These are phyloP conservation scores for Ophraella communa DNA, from an alignment of 2,888 invertebrate species.

Conservation along the genomic window DNA sequence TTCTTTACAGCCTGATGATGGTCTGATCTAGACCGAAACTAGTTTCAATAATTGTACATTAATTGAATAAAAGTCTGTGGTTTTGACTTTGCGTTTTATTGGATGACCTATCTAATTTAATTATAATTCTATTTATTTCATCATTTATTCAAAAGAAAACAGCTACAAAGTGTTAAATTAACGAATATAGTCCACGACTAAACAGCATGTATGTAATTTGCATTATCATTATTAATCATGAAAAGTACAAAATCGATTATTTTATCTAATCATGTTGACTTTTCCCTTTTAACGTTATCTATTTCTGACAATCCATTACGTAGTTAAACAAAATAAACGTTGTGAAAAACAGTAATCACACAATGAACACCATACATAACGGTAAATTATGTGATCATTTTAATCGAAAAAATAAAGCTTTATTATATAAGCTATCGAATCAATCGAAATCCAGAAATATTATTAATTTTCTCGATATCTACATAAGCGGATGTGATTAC, in stretches of 20 bases:
- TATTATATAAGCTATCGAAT: too few relatives aligned
- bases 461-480: too few relatives aligned
- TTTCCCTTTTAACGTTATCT: background rate
- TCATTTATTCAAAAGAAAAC: background rate
- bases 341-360: background rate
- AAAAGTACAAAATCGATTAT: background rate
- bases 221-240: background rate
- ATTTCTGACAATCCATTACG: background rate
- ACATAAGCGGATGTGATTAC: too few relatives aligned
- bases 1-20: too few relatives aligned
- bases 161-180: background rate
- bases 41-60: too few relatives aligned
- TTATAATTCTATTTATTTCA: background rate
- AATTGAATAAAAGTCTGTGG: too few relatives aligned
- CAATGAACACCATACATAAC: background rate
- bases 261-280: constrained; percentile 3
- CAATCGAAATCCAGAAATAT: too few relatives aligned
- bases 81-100: too few relatives aligned
- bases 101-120: too few relatives aligned
- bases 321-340: background rate
- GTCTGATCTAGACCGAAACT: too few relatives aligned
- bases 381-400: background rate
- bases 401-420: too few relatives aligned
- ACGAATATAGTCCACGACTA: background rate
- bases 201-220: background rate